Conservation (phyloP, 2,888 invertebrate species). For the Thera britannica region DNA sequence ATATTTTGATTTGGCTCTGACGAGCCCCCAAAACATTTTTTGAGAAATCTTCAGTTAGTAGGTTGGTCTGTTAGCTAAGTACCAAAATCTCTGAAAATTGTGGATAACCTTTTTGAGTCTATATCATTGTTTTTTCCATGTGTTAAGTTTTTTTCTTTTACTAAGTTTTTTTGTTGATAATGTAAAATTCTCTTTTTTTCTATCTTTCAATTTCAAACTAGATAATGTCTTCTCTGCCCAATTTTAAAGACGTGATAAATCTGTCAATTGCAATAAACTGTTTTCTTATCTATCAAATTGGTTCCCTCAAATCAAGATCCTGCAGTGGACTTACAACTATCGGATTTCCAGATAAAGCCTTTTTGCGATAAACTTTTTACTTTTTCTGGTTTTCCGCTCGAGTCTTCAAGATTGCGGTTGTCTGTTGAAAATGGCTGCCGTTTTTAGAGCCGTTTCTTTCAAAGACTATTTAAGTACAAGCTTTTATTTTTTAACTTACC, state of each 20-base stretch:
- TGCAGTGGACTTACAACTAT: constrained; percentile 25
- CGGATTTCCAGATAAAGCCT: constrained; percentile 21
- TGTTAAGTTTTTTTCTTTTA: no score
- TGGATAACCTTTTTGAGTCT: no score
- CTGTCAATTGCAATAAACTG: constrained; percentile 15
- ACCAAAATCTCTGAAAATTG: no score
- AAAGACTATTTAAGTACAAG: not conserved
- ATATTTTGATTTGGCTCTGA: no score
- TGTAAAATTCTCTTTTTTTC: no score
- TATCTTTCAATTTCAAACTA: no score
- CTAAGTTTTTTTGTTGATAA: no score
- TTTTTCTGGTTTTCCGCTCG: constrained; percentile 16
- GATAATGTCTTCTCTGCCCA: no score
- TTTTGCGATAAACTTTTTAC: constrained; percentile 26
- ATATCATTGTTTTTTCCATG: no score
- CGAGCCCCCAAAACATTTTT: no score
- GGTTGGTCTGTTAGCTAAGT: no score
- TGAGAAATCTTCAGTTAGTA: no score
- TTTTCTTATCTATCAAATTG: constrained; percentile 29
- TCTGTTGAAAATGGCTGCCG: constrained; percentile 17
- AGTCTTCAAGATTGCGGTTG: constrained; percentile 20
- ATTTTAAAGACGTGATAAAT: not conserved
- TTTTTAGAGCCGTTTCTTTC: constrained; percentile 3
- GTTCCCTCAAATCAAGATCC: constrained; percentile 29
- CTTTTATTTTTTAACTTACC: not conserved